phyloP scores from a whole-genome alignment of 2,113 vertebrate genomes.

The Thymallus thymallus region DNA sequence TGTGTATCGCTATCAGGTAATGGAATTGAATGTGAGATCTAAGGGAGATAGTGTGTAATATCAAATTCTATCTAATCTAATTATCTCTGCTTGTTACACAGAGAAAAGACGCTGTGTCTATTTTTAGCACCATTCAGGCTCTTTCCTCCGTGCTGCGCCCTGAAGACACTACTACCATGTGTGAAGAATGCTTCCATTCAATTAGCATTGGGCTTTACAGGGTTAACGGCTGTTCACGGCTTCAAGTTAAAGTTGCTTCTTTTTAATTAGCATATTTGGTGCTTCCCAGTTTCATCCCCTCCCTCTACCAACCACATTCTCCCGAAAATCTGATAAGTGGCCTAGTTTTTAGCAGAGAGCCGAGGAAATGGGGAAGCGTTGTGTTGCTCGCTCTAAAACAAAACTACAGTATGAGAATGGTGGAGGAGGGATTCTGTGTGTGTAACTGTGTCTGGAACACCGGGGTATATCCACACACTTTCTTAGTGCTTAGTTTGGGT shows the following conservation, averaged over 20 bases:
- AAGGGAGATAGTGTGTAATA: slow-evolving; percentile 27
- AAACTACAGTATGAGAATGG: background rate
- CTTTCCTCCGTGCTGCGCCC: slow-evolving; percentile 21
- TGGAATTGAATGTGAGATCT: slow-evolving; percentile 29
- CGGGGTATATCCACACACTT: background rate
- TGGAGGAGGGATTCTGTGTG: background rate
- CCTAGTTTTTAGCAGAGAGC: slow-evolving; percentile 21
- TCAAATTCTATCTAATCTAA: slow-evolving; percentile 40
- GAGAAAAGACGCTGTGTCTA: slow-evolving; percentile 32
- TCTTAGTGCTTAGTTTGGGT: background rate
- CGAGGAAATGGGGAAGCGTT: background rate
- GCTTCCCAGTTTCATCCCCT: too few relatives aligned
- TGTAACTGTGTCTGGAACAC: background rate
- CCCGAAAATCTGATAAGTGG: slow-evolving; percentile 27
- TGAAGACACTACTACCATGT: slow-evolving; percentile 12
- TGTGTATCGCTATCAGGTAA: slow-evolving; percentile 24
- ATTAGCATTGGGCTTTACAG: slow-evolving; percentile 35
- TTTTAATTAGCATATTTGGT: slow-evolving; percentile 44
- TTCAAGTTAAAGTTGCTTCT: slow-evolving; percentile 26
- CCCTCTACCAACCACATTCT: background rate
- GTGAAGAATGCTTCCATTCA: slow-evolving; percentile 16
- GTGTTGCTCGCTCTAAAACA: background rate
- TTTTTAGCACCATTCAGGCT: slow-evolving; percentile 52
- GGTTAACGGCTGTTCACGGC: slow-evolving; percentile 17
- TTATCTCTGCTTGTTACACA: slow-evolving; percentile 30